Base-by-base conservation (phyloP, 1,140 invertebrate genomes). In the Tribolium madens region DNA sequence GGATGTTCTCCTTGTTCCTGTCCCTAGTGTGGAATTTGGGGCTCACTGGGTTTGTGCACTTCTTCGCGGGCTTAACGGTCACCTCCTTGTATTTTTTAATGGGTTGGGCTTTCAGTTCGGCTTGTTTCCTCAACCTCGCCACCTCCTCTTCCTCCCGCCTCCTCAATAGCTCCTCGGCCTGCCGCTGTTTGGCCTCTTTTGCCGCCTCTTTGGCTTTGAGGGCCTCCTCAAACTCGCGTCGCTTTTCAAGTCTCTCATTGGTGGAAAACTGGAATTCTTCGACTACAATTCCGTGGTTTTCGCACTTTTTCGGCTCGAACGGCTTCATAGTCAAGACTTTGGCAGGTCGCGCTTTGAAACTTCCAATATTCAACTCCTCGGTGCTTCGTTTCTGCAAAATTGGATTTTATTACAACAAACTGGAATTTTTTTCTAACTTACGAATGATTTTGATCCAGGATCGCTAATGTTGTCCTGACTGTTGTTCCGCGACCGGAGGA, bases 271-370 rank as follows among this genome's bases (percentile, higher is more conserved):
- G 78, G 78, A 90, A 85, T 7, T 86, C 84, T 21, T 81, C 79
- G 2, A 87, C 71, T 78, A 81, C 77, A 1, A 76, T 48, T 0
- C 77, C 31, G 6, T 77, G 79, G n/a, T 75, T 79, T 9, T 78
- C 68, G 9, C 47, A 5, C 70, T 78, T 85, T 53, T 85, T 83
- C 3, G 89, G 88, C 42, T 86, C 80, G 83, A 90, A 90, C 3
- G 89, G 88, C 73, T 87, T 84, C 76, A 87, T 86, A n/a, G 86
- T 78, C 0, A 89, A 74, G 12, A 89, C 87, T 3, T 75, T 81
- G n/a, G 86, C 81, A 5, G 87, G 85, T 57, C 84, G 81, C 2
- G 89, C 89, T 78, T 87, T 86, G 80, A 90, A 90, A 53, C 48
- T 84, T 78, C 69, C 14, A 21, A 18, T 9, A 21, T 60, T 2